phyloP scores from a whole-genome alignment of 2,113 vertebrate genomes.

The Grus americana region DNA sequence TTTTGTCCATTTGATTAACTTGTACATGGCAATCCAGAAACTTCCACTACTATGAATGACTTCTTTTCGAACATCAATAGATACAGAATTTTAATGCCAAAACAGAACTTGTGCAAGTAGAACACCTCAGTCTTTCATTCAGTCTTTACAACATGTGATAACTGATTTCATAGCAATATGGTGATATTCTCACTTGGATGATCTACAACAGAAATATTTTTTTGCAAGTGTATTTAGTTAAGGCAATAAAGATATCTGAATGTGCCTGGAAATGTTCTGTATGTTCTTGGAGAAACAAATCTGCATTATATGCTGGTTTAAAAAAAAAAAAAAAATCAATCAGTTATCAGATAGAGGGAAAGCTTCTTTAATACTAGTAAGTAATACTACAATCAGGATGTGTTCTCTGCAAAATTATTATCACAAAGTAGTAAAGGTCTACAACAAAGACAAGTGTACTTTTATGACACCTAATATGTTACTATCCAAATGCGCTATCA shows the following conservation, averaged over 20 bases:
- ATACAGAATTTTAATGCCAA: constrained; percentile 1
- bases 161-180: constrained; percentile 61
- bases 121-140: constrained; percentile 42
- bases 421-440: constrained; percentile 6
- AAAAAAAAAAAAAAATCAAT: not conserved
- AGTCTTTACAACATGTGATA: constrained; percentile 37
- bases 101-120: constrained; percentile 9
- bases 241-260: constrained; percentile 31
- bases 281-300: constrained; percentile 38
- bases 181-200: constrained; percentile 65
- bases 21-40: not conserved
- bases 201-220: constrained; percentile 59
- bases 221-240: constrained; percentile 40
- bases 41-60: not conserved
- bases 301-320: not conserved
- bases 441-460: constrained; percentile 52
- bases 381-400: not conserved
- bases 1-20: constrained; percentile 33
- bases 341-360: not conserved
- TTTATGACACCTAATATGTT: constrained; percentile 58
- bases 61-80: constrained; percentile 21
- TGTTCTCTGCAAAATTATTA: constrained; percentile 11
- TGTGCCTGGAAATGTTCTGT: constrained; percentile 47
- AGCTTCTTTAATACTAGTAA: not conserved
- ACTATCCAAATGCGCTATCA: constrained; percentile 55